Evolutionary conservation across 1,140 invertebrate species (phyloP).

Genomic region (Drosophila serrata): DNA sequence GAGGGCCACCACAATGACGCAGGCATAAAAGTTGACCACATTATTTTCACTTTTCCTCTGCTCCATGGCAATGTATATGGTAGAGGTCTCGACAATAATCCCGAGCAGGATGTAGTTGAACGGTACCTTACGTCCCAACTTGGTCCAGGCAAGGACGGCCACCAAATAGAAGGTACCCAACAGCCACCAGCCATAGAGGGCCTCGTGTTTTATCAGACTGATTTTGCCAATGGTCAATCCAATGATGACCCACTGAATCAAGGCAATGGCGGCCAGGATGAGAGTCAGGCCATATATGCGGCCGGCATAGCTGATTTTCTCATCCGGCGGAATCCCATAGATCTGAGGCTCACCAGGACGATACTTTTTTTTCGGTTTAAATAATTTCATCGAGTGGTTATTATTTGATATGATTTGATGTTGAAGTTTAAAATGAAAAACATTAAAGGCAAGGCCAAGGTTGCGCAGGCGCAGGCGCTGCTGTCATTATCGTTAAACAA

Average conservation of each 20-base stretch:
- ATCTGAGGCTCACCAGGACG: slow-evolving; percentile 9
- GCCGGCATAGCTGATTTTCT: slow-evolving; percentile 15
- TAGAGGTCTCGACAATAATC: slow-evolving; percentile 59
- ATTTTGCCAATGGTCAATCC: not conserved
- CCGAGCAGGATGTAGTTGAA: slow-evolving; percentile 37
- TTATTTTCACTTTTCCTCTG: slow-evolving; percentile 34
- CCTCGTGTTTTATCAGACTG: not conserved
- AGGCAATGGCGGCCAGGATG: slow-evolving; percentile 22
- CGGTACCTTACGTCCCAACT: slow-evolving; percentile 51
- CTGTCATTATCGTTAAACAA: too few relatives aligned
- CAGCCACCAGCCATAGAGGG: slow-evolving; percentile 59
- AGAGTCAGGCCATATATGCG: slow-evolving; percentile 51
- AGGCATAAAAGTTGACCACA: slow-evolving; percentile 56
- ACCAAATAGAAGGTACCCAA: slow-evolving; percentile 51
- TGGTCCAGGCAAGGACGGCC: slow-evolving; percentile 51
- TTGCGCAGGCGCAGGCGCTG: too few relatives aligned
- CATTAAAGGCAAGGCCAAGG: not conserved
- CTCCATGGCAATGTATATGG: slow-evolving; percentile 61
- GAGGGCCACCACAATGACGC: slow-evolving; percentile 40
- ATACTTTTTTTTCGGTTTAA: not conserved
- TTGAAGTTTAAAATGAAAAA: not conserved
- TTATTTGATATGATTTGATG: not conserved
- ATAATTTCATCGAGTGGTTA: not conserved
- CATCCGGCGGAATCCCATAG: slow-evolving; percentile 25
- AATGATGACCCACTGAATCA: slow-evolving; percentile 50